These are phyloP conservation scores for Eupithecia subumbrata DNA, from an alignment of 2,888 invertebrate species.

Conservation along the genomic window DNA sequence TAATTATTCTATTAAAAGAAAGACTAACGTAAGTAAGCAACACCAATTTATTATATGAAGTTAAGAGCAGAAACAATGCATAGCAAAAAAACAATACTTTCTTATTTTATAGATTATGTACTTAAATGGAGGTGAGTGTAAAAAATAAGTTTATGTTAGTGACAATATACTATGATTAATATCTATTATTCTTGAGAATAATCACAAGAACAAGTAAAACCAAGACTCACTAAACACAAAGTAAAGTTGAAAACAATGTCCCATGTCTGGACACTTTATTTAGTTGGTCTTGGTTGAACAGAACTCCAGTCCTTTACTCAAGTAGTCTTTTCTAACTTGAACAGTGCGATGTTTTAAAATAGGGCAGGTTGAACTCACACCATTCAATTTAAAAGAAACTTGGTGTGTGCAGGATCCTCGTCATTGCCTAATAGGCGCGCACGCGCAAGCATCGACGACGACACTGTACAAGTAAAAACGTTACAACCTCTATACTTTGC, in stretches of 20 bases:
- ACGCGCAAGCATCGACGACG: conserved; percentile 67
- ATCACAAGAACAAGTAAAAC: conserved; percentile 77
- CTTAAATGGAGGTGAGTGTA: conserved; percentile 34
- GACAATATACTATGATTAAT: conserved; percentile 44
- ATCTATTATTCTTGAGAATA: conserved; percentile 61
- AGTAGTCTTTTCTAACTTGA: conserved; percentile 83
- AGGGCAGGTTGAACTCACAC: conserved; percentile 79
- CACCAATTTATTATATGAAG: conserved; percentile 73
- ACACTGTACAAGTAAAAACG: conserved; percentile 79
- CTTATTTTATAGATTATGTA: conserved; percentile 27
- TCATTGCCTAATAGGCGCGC: conserved; percentile 55
- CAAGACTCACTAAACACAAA: conserved; percentile 84
- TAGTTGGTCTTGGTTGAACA: conserved; percentile 85
- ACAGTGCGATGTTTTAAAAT: conserved; percentile 76
- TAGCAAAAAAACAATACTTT: conserved; percentile 59
- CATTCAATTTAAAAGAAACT: conserved; percentile 84
- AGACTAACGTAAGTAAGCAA: conserved; percentile 56
- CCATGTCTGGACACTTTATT: conserved; percentile 72
- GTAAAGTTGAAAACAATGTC: conserved; percentile 65
- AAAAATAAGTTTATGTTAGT: conserved; percentile 41
- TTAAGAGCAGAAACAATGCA: conserved; percentile 72
- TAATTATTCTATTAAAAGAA: not conserved
- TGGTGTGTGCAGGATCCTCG: conserved; percentile 77
- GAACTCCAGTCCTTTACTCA: conserved; percentile 83
- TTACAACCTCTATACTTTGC: conserved; percentile 96